These are phyloP conservation scores for Chionis minor DNA, from an alignment of 2,113 vertebrate genomes.

Conservation along the genomic window DNA sequence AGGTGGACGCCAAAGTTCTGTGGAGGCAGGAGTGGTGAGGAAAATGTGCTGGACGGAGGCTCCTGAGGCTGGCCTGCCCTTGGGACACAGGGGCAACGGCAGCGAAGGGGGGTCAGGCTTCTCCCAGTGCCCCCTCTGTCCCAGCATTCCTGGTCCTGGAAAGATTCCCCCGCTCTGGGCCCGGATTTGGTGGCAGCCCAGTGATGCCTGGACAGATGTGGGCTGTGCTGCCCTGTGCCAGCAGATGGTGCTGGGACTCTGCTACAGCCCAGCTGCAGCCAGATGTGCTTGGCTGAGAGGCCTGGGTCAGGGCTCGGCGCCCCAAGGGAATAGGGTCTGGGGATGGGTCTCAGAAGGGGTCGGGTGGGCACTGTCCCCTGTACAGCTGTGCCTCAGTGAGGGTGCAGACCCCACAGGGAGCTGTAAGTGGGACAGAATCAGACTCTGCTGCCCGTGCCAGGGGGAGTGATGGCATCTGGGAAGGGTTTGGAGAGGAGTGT, in stretches of 20 bases:
- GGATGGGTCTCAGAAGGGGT: no score
- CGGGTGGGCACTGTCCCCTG: neutral
- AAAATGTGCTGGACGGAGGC: neutral
- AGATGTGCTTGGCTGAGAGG: neutral
- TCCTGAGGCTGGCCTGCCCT: neutral
- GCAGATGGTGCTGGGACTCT: slow-evolving; percentile 26
- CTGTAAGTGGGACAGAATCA: neutral
- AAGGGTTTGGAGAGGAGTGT: neutral
- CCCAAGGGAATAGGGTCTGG: neutral
- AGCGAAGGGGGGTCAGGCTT: neutral
- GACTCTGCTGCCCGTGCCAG: accelerated
- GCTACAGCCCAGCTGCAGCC: neutral
- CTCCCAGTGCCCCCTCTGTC: neutral
- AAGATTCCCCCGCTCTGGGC: accelerated
- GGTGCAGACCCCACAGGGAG: neutral
- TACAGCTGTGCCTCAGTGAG: neutral
- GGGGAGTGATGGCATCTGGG: neutral
- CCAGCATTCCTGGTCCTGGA: neutral
- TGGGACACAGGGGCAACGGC: accelerated
- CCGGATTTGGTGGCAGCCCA: accelerated
- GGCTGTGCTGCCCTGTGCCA: neutral
- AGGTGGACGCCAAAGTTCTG: neutral
- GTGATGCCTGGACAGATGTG: accelerated
- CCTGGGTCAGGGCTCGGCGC: neutral
- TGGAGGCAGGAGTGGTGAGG: neutral